Percentiles rank a stretch among this genome's conserved stretches.
Evolutionary conservation across 2,888 invertebrate species (phyloP).

Genomic region (Hylaea fasciaria): DNA sequence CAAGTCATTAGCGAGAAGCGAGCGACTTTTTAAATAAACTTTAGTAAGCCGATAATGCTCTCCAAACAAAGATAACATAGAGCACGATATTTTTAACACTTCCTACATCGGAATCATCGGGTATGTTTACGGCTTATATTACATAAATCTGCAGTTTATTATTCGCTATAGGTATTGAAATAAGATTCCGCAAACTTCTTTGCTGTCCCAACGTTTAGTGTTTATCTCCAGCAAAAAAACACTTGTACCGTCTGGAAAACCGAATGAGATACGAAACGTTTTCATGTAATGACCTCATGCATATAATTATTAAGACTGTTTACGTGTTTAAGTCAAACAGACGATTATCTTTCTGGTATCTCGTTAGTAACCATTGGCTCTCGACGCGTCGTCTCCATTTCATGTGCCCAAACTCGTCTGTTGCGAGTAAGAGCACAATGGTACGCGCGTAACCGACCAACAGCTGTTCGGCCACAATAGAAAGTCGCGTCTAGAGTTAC

Average conservation of each 20-base stretch:
- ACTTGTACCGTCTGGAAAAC: no score
- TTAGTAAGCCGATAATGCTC: slow-evolving; percentile 6
- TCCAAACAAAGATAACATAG: slow-evolving; percentile 15
- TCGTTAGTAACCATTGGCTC: slow-evolving; percentile 6
- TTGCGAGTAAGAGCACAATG: slow-evolving; percentile 72
- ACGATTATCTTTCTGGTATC: slow-evolving; percentile 20
- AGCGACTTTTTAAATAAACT: slow-evolving; percentile 23
- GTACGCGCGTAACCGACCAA: slow-evolving; percentile 66
- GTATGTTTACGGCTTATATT: slow-evolving; percentile 1
- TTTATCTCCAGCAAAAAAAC: no score
- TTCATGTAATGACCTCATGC: no score
- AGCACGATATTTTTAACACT: slow-evolving; percentile 17
- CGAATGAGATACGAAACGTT: no score
- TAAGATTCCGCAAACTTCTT: no score
- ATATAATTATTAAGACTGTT: no score
- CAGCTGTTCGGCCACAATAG: slow-evolving; percentile 78
- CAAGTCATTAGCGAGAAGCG: slow-evolving; percentile 31
- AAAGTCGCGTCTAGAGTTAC: slow-evolving; percentile 71
- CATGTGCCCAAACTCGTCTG: slow-evolving; percentile 52
- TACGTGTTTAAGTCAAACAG: slow-evolving; percentile 16
- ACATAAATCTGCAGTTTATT: background rate
- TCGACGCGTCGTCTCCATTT: slow-evolving; percentile 37
- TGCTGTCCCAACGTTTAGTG: no score
- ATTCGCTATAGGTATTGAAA: background rate
- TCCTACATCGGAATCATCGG: slow-evolving; percentile 8